Conservation (phyloP, 2,888 invertebrate genomes). For the Caenorhabditis sp. region DNA sequence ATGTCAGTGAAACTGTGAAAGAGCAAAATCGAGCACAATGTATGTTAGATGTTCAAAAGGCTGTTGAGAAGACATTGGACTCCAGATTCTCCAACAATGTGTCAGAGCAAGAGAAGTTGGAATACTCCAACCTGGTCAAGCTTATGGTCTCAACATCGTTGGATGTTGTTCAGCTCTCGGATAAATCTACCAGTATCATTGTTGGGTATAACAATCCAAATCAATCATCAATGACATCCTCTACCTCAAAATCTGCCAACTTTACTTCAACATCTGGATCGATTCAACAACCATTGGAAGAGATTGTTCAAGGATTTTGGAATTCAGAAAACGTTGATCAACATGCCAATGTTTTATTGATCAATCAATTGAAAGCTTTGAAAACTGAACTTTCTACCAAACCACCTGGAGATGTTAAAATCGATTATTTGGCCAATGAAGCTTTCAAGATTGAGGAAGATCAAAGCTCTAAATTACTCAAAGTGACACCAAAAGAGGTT, state of each 20-base stretch:
- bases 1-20: too few relatives aligned
- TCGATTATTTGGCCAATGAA: neutral
- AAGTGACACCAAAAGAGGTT: slow-evolving; percentile 4
- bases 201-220: too few relatives aligned
- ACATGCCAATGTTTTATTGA: neutral
- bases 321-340: neutral
- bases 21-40: too few relatives aligned
- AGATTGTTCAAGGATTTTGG: neutral
- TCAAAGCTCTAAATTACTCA: slow-evolving; percentile 2
- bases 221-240: too few relatives aligned
- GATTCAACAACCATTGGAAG: slow-evolving; percentile 10
- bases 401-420: neutral
- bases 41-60: too few relatives aligned
- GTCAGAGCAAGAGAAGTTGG: neutral
- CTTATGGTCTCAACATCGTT: neutral
- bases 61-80: too few relatives aligned
- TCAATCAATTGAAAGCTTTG: neutral
- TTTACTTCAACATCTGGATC: too few relatives aligned
- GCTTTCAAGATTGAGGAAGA: neutral
- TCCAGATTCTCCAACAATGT: too few relatives aligned
- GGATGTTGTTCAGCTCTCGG: neutral
- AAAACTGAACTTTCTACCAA: neutral
- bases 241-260: too few relatives aligned
- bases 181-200: neutral
- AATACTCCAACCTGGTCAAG: neutral